Base-by-base conservation (phyloP, 2,888 invertebrate genomes). In the Apotomis betuletana region DNA sequence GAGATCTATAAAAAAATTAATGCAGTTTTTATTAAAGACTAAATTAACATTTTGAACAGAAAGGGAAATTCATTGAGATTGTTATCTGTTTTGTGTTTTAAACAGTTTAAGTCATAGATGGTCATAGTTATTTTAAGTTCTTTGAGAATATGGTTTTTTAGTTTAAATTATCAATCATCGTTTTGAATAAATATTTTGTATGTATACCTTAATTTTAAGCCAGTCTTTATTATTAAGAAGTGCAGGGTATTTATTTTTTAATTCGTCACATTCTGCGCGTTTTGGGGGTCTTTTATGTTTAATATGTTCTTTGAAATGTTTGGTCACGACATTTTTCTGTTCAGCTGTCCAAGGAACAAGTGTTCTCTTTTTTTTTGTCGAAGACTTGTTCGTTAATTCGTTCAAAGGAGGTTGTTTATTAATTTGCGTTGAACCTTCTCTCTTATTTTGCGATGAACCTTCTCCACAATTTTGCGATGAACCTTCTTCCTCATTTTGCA, bases 171-270 rank as follows among this genome's bases (percentile, higher is more conserved):
- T 27, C 27, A 27, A 27, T 27, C 27, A 27, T 44, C 58, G 10
- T 52, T 51, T 57, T 5, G 62, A 13, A 54, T 61, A 58, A 62
- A 51, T 13, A 74, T 77, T 78, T 75, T 78, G 77, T 0, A 77
- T 27, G 61, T 51, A 77, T 1, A 77, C 77, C 57, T 78, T 78
- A 54, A 77, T 76, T 74, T 76, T 77, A 13, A 77, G 68, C 76
- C 77, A 76, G 51, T 76, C 73, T 13, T 78, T 78, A n/a, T 78
- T 76, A 1, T 74, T 41, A 54, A 78, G 69, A 27, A 76, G 49
- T 51, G 38, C 41, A 12, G 68, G 5, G 65, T 75, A 64, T 73
- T 64, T 12, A 13, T 68, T n/a, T 72, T 72, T 74, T 70, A 78
- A 51, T 67, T 65, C 36, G 1, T 77, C 78, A 62, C 78, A 78